phyloP scores from a whole-genome alignment of 1,140 invertebrate genomes.

The Trialeurodes vaporariorum region DNA sequence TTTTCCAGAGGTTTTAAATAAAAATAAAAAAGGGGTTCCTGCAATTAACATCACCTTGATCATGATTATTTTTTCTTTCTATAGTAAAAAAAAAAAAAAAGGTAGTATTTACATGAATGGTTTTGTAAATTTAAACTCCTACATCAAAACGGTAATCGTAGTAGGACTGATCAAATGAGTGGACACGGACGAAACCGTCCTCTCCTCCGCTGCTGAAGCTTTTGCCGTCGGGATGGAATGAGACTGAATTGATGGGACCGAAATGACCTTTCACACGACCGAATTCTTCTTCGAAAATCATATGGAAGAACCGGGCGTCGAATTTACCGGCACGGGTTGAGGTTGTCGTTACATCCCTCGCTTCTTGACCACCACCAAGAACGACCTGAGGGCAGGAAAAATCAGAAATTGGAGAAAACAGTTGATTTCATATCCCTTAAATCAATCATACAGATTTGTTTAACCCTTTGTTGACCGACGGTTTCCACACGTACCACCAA shows the following conservation, averaged over 20 bases:
- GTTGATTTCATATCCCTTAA: neutral
- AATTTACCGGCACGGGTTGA: slow-evolving; percentile 93
- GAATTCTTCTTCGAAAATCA: slow-evolving; percentile 99
- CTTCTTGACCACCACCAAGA: slow-evolving; percentile 94
- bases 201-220: slow-evolving; percentile 95
- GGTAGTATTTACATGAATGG: too few relatives aligned
- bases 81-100: too few relatives aligned
- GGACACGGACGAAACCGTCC: slow-evolving; percentile 94
- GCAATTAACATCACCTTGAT: too few relatives aligned
- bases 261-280: slow-evolving; percentile 97
- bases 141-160: slow-evolving; percentile 90
- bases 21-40: too few relatives aligned
- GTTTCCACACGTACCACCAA: slow-evolving; percentile 9
- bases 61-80: too few relatives aligned
- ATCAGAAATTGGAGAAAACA: neutral
- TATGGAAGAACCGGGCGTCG: slow-evolving; percentile 94
- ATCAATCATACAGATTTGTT: slow-evolving; percentile 2
- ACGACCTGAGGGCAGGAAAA: slow-evolving; percentile 48
- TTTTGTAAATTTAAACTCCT: neutral
- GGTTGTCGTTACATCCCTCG: slow-evolving; percentile 97
- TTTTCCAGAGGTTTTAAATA: too few relatives aligned
- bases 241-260: slow-evolving; percentile 96
- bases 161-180: slow-evolving; percentile 92
- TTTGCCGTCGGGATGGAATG: slow-evolving; percentile 96
- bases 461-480: too few relatives aligned